Base-by-base conservation (phyloP, 1,140 invertebrate species). In the Parapsyche elsis region DNA sequence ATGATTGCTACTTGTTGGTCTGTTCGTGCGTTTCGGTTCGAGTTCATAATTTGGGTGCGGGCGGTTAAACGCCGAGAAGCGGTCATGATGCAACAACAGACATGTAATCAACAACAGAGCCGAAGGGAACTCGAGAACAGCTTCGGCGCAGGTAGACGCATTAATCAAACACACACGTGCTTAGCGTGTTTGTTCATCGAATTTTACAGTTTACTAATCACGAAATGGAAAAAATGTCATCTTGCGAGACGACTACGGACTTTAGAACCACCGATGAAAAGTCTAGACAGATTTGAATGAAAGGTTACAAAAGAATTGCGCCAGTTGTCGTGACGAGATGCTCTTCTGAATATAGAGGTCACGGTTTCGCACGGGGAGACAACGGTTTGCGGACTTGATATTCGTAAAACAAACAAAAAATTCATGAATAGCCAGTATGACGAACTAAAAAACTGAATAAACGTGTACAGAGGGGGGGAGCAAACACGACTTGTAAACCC, bases 21-120 rank as follows among this genome's bases (percentile, higher is more conserved):
- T 38, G 23, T 71, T 74, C 71, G 71, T 74, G 71, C 46, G 46
- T 74, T 53, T 74, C 71, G 45, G 19, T 74, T 49, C 71, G 71
- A 74, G 46, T 16, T 30, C 45, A 74, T 74, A 74, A 74, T 74
- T 74, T 74, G 71, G 71, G 71, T 74, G 67, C 67, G 45, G 71
- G 24, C 24, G 71, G 38, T 73, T 73, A 76, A 74, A 74, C 46
- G 44, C 30, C 46, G 45, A 74, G 44, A 74, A 74, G 46, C 71
- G 71, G 26, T 38, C 67, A 21, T 71, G 67, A 71, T 45, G 67
- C 67, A 71, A 71, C 67, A 53, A 53, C 49, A 61, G 19, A 53
- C 49, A 53, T 53, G 49, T 53, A 53, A 53, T 53, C 59, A 61
- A 23, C 49, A 12, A 53, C 59, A 61, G 14, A 21, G 59, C 59